Evolutionary conservation across 1,140 invertebrate species (phyloP).

Genomic region (Brachionus calyciflorus): DNA sequence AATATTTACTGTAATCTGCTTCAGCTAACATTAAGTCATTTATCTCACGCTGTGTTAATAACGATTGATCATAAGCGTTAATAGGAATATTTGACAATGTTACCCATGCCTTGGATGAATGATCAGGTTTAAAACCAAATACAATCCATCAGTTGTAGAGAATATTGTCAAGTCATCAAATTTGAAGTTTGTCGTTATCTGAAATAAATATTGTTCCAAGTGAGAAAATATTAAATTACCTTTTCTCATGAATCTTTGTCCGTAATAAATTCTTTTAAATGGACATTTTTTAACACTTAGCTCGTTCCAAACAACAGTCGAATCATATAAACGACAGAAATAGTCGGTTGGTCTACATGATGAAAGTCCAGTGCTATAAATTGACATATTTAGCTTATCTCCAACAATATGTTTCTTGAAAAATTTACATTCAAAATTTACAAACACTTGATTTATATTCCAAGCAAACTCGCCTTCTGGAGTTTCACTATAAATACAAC

Average conservation of each 20-base stretch:
- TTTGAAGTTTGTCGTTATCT: not conserved
- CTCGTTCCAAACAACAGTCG: not conserved
- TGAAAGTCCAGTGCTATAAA: not conserved
- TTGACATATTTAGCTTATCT: not conserved
- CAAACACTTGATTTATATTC: not conserved
- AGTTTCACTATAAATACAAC: too few relatives aligned
- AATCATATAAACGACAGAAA: slow-evolving; percentile 24
- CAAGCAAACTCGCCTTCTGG: not conserved
- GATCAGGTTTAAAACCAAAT: too few relatives aligned
- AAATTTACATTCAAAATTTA: not conserved
- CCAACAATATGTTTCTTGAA: not conserved
- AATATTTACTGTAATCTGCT: not conserved
- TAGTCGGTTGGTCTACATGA: slow-evolving; percentile 17
- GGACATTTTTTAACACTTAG: not conserved
- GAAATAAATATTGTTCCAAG: not conserved
- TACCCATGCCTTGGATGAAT: too few relatives aligned
- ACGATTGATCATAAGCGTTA: not conserved
- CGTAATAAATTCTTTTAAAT: not conserved
- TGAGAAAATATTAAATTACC: not conserved
- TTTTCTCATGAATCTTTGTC: not conserved
- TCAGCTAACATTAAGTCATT: not conserved
- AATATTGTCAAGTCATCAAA: too few relatives aligned
- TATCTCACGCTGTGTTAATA: not conserved
- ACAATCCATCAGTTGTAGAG: too few relatives aligned
- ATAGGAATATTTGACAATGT: too few relatives aligned